These are phyloP conservation scores for Microplitis deprimator DNA, from an alignment of 2,888 invertebrate genomes.

Conservation along the genomic window DNA sequence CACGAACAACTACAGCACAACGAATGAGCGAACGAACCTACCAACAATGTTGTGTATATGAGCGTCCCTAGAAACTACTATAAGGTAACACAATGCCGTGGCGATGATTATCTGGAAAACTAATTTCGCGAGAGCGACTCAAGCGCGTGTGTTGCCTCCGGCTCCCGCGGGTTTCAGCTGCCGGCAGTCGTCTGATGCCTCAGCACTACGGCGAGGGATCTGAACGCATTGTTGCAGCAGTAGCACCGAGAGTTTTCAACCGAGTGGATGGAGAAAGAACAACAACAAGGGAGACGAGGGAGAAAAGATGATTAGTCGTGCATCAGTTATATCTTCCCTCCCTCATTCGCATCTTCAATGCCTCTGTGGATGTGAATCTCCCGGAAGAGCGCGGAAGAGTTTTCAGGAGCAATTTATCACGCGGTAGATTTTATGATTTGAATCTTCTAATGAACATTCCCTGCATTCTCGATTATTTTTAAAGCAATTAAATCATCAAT, in stretches of 20 bases:
- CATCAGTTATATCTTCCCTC: constrained; percentile 41
- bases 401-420: constrained; percentile 29
- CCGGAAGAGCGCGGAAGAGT: constrained; percentile 11
- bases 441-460: constrained; percentile 5
- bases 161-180: constrained; percentile 41
- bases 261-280: constrained; percentile 32
- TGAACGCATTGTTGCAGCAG: constrained; percentile 39
- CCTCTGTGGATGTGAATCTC: constrained; percentile 36
- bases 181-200: background rate
- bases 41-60: constrained; percentile 3
- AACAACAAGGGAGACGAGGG: constrained; percentile 30
- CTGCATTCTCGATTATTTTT: background rate
- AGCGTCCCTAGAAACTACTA: constrained; percentile 53
- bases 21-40: background rate
- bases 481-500: background rate
- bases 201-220: constrained; percentile 41
- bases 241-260: constrained; percentile 46
- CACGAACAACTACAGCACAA: constrained; percentile 29
- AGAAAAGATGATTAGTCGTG: constrained; percentile 63
- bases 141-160: constrained; percentile 53
- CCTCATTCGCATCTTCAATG: constrained; percentile 20
- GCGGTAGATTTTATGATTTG: background rate
- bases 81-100: constrained; percentile 67
- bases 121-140: constrained; percentile 67
- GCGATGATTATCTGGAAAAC: constrained; percentile 71